Percentiles rank a stretch among this genome's conserved stretches.
phyloP scores from a whole-genome alignment of 37 sponge, comb jelly and placozoan species.

The Beroe forskalii region DNA sequence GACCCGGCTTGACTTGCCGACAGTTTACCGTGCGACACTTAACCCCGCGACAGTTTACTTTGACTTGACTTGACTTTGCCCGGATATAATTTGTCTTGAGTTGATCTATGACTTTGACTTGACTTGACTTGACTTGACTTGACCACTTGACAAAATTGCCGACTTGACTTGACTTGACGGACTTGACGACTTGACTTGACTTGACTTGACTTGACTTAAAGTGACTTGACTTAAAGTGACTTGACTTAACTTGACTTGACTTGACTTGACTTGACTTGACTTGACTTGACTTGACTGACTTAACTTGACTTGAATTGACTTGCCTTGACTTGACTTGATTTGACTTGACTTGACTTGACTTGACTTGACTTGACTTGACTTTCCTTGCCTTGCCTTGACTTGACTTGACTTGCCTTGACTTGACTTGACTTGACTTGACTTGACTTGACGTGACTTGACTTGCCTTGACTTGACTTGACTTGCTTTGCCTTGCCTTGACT shows the following conservation, averaged over 20 bases:
- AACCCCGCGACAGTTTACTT: too few relatives aligned
- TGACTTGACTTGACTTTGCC: background rate
- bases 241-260: background rate
- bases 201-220: too few relatives aligned
- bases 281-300: too few relatives aligned
- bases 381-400: background rate
- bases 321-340: background rate
- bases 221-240: too few relatives aligned
- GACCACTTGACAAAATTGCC: too few relatives aligned
- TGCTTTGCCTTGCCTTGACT: background rate
- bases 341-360: conserved; percentile 2
- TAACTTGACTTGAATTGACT: background rate
- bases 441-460: background rate
- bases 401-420: background rate
- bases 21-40: too few relatives aligned
- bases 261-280: conserved; percentile 2
- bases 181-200: background rate
- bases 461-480: background rate
- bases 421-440: conserved; percentile 2
- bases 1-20: too few relatives aligned
- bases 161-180: too few relatives aligned
- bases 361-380: conserved; percentile 2
- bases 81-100: too few relatives aligned
- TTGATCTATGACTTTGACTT: too few relatives aligned
- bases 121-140: conserved; percentile 2